Base-by-base conservation (phyloP, 2,113 vertebrate species). In the Ia io region DNA sequence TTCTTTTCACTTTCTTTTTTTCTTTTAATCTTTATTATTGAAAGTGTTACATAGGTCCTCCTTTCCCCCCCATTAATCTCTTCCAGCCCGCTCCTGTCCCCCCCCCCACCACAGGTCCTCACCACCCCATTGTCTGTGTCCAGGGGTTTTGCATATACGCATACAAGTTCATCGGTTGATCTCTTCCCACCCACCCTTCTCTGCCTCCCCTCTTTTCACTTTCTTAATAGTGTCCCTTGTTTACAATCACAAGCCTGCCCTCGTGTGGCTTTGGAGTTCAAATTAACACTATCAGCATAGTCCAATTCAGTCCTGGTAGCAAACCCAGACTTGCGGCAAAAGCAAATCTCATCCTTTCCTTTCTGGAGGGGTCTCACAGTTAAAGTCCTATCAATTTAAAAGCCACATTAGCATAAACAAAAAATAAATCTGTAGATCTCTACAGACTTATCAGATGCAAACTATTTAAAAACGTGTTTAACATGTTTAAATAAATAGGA, bases 1-100 rank as follows among this genome's bases (percentile, higher is more conserved):
- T 92, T 67, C 59, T 88, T 88, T 91, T 40, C n/a, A 70, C 20
- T 92, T 95, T 92, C 59, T 2, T 76, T 74, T 69, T 40, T 53
- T 53, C 18, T 53, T 53, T 20, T 20, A 23, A 59, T 59, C 23
- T 59, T 25, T 59, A 59, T 53, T 53, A 18, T 53, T 53, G 18
- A 53, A 53, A 53, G 51, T 53, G 51, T 20, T 53, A 53, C 51
- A 53, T 20, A 53, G 6, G 51, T 53, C 51, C 51, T 53, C 17
- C 17, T 53, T 20, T 7, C 2, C 18, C 51, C 51, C 51, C 51
- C 51, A 20, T 53, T 53, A 53, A 20, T 53, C 51, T 53, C 51
- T 53, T 53, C 51, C 17, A 53, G 18, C 17, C 51, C 51, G 5
- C 51, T 53, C 51, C 18, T 2, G 6, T 53, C 2, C 51, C 51